Evolutionary conservation across 2,113 vertebrate genomes (phyloP).

Genomic region (Hippolais icterina): DNA sequence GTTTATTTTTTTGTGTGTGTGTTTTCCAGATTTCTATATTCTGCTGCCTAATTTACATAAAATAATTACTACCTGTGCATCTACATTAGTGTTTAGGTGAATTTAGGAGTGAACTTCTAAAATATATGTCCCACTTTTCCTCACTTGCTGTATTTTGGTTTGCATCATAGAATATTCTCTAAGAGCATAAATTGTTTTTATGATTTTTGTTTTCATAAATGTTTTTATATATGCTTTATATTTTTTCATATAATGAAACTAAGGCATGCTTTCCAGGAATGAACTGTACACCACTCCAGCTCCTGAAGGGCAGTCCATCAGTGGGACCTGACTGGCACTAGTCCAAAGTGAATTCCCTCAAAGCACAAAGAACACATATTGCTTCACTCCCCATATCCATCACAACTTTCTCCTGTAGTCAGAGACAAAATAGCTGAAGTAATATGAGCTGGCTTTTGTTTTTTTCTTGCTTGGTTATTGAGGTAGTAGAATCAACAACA

Average conservation of each 20-base stretch:
- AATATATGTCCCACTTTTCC: not conserved
- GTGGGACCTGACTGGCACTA: not conserved
- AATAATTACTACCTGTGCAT: not conserved
- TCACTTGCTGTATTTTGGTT: not conserved
- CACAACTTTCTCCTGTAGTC: not conserved
- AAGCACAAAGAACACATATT: not conserved
- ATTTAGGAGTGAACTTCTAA: not conserved
- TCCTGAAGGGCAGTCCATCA: not conserved
- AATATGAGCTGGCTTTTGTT: not conserved
- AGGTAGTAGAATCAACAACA: not conserved
- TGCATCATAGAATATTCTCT: not conserved
- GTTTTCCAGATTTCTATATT: not conserved
- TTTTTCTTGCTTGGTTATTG: not conserved
- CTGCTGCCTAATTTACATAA: not conserved
- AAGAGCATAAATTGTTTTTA: not conserved
- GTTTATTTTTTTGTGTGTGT: not conserved
- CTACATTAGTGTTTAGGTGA: not conserved
- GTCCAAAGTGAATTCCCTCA: not conserved
- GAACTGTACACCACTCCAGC: accelerated
- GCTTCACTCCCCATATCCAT: not conserved
- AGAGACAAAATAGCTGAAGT: not conserved
- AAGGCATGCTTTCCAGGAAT: not conserved
- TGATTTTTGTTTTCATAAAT: not conserved
- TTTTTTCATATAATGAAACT: not conserved
- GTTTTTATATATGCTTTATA: not conserved